These are phyloP conservation scores for Lissonota sp. DNA, from an alignment of 2,888 invertebrate genomes.

Conservation along the genomic window DNA sequence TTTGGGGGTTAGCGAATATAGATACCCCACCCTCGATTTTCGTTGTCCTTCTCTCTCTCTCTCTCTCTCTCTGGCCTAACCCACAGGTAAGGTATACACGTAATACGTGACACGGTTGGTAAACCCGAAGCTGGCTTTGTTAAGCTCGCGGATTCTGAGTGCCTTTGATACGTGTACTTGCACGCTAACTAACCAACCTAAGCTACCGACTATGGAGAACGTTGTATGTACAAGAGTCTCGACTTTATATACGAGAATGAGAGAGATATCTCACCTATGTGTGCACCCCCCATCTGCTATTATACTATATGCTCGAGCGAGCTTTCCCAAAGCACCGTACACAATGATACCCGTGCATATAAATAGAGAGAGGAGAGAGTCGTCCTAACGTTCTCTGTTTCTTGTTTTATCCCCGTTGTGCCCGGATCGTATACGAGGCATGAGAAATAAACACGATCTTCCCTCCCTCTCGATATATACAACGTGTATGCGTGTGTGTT, in stretches of 20 bases:
- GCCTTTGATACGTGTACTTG: conserved; percentile 84
- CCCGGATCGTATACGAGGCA: conserved; percentile 6
- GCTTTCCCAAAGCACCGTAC: conserved; percentile 44
- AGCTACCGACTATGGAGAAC: conserved; percentile 71
- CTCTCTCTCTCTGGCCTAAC: conserved; percentile 20
- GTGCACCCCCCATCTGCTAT: conserved; percentile 28
- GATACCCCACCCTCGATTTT: conserved; percentile 20
- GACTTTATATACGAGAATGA: not conserved
- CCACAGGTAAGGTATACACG: conserved; percentile 81
- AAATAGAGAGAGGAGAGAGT: conserved; percentile 6
- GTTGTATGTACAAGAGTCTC: not conserved
- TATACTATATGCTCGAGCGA: conserved; percentile 51
- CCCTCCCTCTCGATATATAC: conserved; percentile 74
- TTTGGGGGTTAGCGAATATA: conserved; percentile 53
- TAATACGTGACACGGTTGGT: conserved; percentile 83
- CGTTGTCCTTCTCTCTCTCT: conserved; percentile 16
- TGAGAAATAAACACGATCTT: conserved; percentile 65
- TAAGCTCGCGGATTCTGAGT: conserved; percentile 83
- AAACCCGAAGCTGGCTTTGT: conserved; percentile 83
- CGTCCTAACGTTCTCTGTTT: conserved; percentile 38
- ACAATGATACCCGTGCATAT: not conserved
- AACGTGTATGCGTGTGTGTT: conserved; percentile 58
- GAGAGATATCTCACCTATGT: conserved; percentile 53
- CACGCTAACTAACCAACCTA: conserved; percentile 84
- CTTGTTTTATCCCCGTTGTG: conserved; percentile 42